Evolutionary conservation across 1,140 invertebrate genomes (phyloP).

Genomic region (Heliconius eleuchia): DNA sequence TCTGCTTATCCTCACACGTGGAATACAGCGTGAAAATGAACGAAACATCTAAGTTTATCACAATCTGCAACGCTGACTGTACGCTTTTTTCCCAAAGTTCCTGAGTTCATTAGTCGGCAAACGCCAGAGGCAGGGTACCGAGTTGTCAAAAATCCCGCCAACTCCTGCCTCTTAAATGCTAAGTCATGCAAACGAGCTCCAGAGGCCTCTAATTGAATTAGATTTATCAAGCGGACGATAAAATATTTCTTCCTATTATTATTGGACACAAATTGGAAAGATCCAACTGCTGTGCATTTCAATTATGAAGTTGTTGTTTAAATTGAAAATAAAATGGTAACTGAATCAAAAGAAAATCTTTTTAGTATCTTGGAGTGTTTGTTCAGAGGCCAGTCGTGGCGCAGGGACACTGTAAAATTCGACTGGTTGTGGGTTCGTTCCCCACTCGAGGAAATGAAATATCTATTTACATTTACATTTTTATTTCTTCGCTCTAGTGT

Average conservation of each 20-base stretch:
- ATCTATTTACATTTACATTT: too few relatives aligned
- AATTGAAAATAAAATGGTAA: constrained; percentile 39
- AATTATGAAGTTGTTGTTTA: constrained; percentile 60
- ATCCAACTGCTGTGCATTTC: constrained; percentile 64
- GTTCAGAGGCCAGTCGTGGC: too few relatives aligned
- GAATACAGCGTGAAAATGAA: not conserved
- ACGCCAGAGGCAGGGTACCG: constrained; percentile 40
- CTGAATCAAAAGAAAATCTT: too few relatives aligned
- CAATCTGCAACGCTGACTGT: constrained; percentile 13
- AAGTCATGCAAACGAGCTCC: constrained; percentile 76
- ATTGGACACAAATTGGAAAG: constrained; percentile 66
- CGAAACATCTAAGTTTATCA: not conserved
- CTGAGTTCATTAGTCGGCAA: constrained; percentile 29
- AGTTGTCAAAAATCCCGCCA: constrained; percentile 63
- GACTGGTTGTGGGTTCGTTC: too few relatives aligned
- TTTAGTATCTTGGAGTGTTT: too few relatives aligned
- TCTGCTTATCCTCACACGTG: not conserved
- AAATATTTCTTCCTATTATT: constrained; percentile 69
- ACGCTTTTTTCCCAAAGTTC: constrained; percentile 20
- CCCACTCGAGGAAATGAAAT: too few relatives aligned
- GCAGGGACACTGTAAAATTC: too few relatives aligned
- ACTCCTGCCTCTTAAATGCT: constrained; percentile 70
- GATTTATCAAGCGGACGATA: constrained; percentile 64
- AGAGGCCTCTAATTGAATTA: constrained; percentile 71
- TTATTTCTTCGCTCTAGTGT: too few relatives aligned